These are phyloP conservation scores for Henricia sp. DNA, from an alignment of 53 echinoderm and acorn worm genomes.

Conservation along the genomic window DNA sequence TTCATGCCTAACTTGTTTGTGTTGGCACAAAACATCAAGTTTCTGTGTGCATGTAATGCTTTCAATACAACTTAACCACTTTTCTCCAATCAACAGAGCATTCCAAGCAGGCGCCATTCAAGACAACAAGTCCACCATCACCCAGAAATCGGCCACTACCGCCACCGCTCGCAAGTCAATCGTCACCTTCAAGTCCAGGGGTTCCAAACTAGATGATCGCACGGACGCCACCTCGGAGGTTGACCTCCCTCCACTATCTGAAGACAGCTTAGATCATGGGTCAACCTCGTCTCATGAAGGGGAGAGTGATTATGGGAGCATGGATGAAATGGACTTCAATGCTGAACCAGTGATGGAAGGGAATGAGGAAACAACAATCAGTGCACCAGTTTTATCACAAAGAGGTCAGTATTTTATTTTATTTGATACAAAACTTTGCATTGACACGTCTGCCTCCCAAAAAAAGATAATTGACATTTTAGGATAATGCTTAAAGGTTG, in stretches of 20 bases:
- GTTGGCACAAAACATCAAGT: neutral
- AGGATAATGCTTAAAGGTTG: too few species aligned
- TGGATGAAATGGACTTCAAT: conserved; percentile 47
- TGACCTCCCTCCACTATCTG: conserved; percentile 23
- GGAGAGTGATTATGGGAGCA: conserved; percentile 52
- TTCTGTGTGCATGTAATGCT: too few species aligned
- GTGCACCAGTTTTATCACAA: conserved; percentile 31
- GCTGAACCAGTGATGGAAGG: conserved; percentile 2
- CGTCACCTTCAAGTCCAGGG: conserved; percentile 21
- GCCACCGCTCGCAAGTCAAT: conserved; percentile 21
- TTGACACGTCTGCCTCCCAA: too few species aligned
- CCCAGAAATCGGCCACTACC: conserved; percentile 31
- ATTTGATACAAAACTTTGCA: too few species aligned
- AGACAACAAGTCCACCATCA: neutral
- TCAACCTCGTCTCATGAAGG: conserved; percentile 21
- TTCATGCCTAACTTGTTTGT: neutral
- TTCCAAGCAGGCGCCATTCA: neutral
- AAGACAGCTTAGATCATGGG: conserved; percentile 1
- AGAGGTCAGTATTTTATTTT: too few species aligned
- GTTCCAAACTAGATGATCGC: neutral
- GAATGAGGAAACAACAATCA: conserved; percentile 5
- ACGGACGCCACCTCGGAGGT: conserved; percentile 38
- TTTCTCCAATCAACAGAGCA: neutral
- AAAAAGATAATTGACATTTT: too few species aligned
- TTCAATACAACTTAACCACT: neutral